phyloP scores from a whole-genome alignment of 2,797 vertebrate species.

The Gorsachius magnificus region DNA sequence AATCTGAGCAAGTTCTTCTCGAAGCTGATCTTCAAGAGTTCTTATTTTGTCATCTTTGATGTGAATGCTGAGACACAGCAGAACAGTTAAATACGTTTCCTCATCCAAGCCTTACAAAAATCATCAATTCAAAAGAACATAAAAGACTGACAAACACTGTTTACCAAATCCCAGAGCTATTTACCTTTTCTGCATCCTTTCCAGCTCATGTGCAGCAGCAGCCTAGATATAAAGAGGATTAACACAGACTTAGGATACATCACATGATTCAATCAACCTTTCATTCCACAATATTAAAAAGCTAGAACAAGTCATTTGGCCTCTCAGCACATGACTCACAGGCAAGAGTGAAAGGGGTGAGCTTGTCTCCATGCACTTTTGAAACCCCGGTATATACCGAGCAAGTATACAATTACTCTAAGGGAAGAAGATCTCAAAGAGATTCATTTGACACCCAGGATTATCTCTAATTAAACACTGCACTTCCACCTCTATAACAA shows the following conservation, averaged over 20 bases:
- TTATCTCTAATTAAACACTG: constrained; percentile 21
- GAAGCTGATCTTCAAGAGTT: constrained; percentile 77
- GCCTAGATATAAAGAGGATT: constrained; percentile 75
- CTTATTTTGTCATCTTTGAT: constrained; percentile 80
- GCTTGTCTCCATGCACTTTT: neutral
- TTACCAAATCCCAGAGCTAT: constrained; percentile 43
- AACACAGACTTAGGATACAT: constrained; percentile 55
- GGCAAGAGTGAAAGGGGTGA: neutral
- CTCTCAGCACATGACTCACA: constrained; percentile 14
- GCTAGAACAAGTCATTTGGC: constrained; percentile 37
- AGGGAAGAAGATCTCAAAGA: neutral
- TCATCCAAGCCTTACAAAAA: neutral
- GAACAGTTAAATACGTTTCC: neutral
- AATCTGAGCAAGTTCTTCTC: constrained; percentile 63
- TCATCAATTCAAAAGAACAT: neutral
- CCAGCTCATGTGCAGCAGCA: constrained; percentile 79
- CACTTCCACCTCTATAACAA: neutral
- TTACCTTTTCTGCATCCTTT: constrained; percentile 93
- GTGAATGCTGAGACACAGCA: constrained; percentile 61
- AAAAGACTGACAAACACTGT: neutral
- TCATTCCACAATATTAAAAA: constrained; percentile 50
- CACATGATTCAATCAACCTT: constrained; percentile 52
- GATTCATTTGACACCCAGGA: neutral
- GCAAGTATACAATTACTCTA: neutral
- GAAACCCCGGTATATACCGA: neutral